Base-by-base conservation (phyloP, 2,113 vertebrate genomes). In the Odobenus rosmarus region DNA sequence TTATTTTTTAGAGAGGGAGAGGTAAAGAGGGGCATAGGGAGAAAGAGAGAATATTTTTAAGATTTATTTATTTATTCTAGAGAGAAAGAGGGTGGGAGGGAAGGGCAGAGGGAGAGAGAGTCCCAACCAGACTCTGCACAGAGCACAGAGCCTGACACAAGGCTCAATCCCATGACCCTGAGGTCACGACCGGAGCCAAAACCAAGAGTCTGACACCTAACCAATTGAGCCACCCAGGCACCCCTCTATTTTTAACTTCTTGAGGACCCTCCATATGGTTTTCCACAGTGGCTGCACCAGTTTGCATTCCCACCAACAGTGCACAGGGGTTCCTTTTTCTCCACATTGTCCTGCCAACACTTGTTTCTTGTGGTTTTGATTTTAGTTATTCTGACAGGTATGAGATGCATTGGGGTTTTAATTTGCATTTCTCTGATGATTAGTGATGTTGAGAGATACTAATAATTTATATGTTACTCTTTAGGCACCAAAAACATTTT, bases 401-500 rank as follows among this genome's bases (percentile, higher is more conserved):
- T 11, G n/a, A 71, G 69, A 7, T 4, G 14, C n/a, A 11, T 23
- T 71, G 67, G 21, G n/a, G n/a, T 36, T 71, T 71, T 71, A 71
- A 71, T 36, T 71, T 71, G 69, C 69, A 71, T 71, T 36, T 71
- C 69, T 71, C n/a, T 71, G 69, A 71, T 21, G n/a, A 71, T 36
- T 71, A 10, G 8, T 36, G n/a, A 71, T 19, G n/a, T 71, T 71
- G 69, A 71, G n/a, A 21, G n/a, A 71, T 11, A 82, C 21, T 85
- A 89, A 67, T 95, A 59, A 86, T 90, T 79, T 94, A 42, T 59
- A 36, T 84, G 36, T 95, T 92, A 74, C 7, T 81, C 8, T 89
- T 74, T 76, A 81, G 51, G 33, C 26, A 97, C 82, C 46, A 82
- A 82, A 93, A 42, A 74, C 28, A 87, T 90, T 53, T 90, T 61